Conservation (phyloP, 2,888 invertebrate species). For the Plusia festucae region DNA sequence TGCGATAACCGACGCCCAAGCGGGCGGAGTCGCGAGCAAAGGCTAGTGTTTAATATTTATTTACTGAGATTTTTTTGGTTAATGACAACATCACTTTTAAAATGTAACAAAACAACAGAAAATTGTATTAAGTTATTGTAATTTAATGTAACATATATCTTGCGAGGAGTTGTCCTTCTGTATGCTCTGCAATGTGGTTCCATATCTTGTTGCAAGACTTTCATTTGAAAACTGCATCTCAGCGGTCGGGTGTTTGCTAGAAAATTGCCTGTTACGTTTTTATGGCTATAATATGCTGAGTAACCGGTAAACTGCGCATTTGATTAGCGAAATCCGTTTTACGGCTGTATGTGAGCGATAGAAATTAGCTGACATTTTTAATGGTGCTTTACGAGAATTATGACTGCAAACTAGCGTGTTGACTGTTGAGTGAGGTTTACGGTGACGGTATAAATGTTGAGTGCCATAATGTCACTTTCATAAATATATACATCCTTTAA, state of each 20-base stretch:
- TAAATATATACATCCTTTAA: not conserved
- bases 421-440: not conserved
- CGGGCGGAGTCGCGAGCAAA: too few relatives aligned
- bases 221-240: conserved; percentile 25
- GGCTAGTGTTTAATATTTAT: too few relatives aligned
- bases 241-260: conserved; percentile 16
- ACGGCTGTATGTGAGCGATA: not conserved
- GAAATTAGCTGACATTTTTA: conserved; percentile 1
- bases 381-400: not conserved
- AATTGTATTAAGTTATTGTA: too few relatives aligned
- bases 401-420: not conserved
- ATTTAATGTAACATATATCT: too few relatives aligned
- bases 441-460: not conserved
- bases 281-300: conserved; percentile 19
- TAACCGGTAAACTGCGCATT: conserved; percentile 16
- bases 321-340: conserved; percentile 16
- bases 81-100: not conserved
- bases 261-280: conserved; percentile 20
- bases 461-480: not conserved
- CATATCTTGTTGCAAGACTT: conserved; percentile 28
- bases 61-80: too few relatives aligned
- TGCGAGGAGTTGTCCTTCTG: too few relatives aligned
- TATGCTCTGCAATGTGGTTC: not conserved
- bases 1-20: too few relatives aligned
- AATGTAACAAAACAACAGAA: too few relatives aligned